Conservation (phyloP, 2,888 invertebrate species). For the Tipula lateralis region DNA sequence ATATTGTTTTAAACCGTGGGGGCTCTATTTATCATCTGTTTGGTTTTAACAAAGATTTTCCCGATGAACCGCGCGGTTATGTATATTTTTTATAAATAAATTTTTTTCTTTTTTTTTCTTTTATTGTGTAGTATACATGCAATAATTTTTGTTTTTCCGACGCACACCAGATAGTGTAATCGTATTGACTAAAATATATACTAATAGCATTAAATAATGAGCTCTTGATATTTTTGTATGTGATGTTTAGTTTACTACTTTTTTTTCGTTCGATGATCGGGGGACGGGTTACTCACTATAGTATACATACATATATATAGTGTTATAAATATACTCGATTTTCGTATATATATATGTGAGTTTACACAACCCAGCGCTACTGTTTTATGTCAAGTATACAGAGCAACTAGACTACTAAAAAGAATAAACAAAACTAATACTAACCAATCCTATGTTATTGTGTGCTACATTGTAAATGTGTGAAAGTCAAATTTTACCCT, state of each 20-base stretch:
- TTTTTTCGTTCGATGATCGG: not conserved
- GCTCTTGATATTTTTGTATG: constrained; percentile 13
- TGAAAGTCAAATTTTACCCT: constrained; percentile 24
- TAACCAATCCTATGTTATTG: constrained; percentile 11
- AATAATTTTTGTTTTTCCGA: constrained; percentile 11
- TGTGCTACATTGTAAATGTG: constrained; percentile 13
- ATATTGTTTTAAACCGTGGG: constrained; percentile 28
- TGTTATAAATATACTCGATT: not conserved
- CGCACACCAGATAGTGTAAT: constrained; percentile 27
- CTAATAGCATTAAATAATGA: constrained; percentile 24
- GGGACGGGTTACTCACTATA: not conserved
- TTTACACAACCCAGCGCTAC: not conserved
- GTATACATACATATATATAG: not conserved
- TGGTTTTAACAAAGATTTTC: constrained; percentile 30
- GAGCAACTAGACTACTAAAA: constrained; percentile 11
- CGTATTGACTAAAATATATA: constrained; percentile 27
- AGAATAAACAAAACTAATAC: constrained; percentile 19
- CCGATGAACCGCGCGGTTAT: constrained; percentile 6
- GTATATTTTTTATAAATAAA: not conserved
- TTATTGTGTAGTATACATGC: not conserved
- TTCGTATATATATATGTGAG: not conserved
- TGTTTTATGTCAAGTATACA: constrained; percentile 24
- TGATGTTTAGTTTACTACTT: constrained; percentile 19
- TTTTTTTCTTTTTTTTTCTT: not conserved
- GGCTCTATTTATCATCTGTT: constrained; percentile 30